Conservation (phyloP, 2,797 vertebrate species). For the Chaetophractus vellerosus region DNA sequence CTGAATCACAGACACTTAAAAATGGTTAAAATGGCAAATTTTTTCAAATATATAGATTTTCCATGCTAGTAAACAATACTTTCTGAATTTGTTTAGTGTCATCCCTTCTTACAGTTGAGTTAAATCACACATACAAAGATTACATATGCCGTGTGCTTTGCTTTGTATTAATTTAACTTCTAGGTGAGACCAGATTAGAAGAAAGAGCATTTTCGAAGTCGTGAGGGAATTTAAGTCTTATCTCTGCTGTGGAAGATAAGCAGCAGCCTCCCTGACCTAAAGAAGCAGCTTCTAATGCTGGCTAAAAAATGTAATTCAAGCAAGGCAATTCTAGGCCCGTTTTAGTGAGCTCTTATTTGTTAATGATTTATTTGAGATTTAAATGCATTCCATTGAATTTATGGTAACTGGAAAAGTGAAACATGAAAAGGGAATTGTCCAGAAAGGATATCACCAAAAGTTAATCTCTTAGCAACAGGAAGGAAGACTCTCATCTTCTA, state of each 20-base stretch:
- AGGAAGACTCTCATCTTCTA: neutral
- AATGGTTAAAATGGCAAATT: too few species aligned
- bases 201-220: neutral
- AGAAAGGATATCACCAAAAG: slow-evolving; percentile 27
- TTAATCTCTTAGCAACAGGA: neutral
- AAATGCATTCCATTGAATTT: slow-evolving; percentile 32
- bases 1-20: too few species aligned
- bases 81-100: slow-evolving; percentile 64
- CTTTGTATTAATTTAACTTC: neutral
- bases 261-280: neutral
- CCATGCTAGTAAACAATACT: slow-evolving; percentile 56
- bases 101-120: slow-evolving; percentile 71
- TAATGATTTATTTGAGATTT: slow-evolving; percentile 56
- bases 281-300: slow-evolving; percentile 46
- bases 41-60: slow-evolving; percentile 7
- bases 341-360: slow-evolving; percentile 28
- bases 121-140: slow-evolving; percentile 60
- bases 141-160: neutral
- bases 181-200: neutral
- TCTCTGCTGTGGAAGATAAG: neutral
- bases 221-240: slow-evolving; percentile 59
- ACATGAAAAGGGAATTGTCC: neutral
- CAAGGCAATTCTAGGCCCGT: slow-evolving; percentile 50
- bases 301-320: slow-evolving; percentile 58
- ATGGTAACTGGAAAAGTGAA: slow-evolving; percentile 27